Conservation (phyloP, 2,888 invertebrate genomes). For the Conchocele bisecta region DNA sequence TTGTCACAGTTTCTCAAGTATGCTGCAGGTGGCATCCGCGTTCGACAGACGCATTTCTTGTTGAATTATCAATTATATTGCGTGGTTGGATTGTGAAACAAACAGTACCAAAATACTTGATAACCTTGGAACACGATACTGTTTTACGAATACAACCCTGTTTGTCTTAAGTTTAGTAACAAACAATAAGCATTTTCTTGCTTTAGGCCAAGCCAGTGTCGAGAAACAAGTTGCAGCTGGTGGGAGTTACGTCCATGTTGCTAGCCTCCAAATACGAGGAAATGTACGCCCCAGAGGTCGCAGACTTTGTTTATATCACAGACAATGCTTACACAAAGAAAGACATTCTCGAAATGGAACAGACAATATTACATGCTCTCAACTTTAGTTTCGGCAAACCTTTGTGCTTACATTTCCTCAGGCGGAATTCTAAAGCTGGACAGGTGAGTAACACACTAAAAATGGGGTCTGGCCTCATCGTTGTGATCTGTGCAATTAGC, state of each 20-base stretch:
- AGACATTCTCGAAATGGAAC: conserved; percentile 93
- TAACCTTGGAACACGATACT: too few species aligned
- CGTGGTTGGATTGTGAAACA: too few species aligned
- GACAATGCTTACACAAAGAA: conserved; percentile 92
- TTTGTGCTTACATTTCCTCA: conserved; percentile 93
- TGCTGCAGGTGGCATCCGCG: too few species aligned
- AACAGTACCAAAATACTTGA: too few species aligned
- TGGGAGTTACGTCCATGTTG: conserved; percentile 94
- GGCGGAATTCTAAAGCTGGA: conserved; percentile 86
- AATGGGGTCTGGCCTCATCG: too few species aligned
- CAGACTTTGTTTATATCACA: conserved; percentile 95
- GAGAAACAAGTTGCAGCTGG: conserved; percentile 91
- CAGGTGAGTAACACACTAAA: conserved; percentile 84
- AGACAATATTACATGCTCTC: conserved; percentile 89
- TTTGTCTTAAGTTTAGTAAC: background rate
- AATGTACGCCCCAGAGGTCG: conserved; percentile 92
- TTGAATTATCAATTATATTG: too few species aligned
- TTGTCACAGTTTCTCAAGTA: too few species aligned
- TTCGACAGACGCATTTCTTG: too few species aligned
- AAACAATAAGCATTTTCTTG: background rate
- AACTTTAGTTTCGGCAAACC: conserved; percentile 93
- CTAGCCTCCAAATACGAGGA: conserved; percentile 98
- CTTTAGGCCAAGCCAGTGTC: conserved; percentile 84
- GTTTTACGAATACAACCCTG: too few species aligned
- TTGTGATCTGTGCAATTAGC: too few species aligned